These are phyloP conservation scores for Tamandua tetradactyla DNA, from an alignment of 2,797 vertebrate genomes.

Conservation along the genomic window DNA sequence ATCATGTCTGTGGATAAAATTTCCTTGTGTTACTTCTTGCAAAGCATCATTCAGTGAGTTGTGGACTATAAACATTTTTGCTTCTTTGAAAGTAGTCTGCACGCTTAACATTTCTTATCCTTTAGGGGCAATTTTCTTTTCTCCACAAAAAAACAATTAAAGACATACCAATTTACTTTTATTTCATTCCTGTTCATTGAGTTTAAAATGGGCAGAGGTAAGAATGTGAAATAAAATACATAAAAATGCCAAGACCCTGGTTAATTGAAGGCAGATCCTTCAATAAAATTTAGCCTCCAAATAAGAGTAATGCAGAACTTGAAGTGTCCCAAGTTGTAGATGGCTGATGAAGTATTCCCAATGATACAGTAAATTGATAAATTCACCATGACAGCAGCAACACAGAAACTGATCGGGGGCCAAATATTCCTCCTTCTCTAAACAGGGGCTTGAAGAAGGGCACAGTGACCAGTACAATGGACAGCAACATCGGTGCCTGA, in stretches of 20 bases:
- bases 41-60: too few species aligned
- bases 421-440: constrained; percentile 93
- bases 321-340: constrained; percentile 96
- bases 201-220: too few species aligned
- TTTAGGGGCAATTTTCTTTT: too few species aligned
- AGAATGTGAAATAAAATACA: too few species aligned
- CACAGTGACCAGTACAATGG: constrained; percentile 90
- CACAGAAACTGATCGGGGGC: constrained; percentile 92
- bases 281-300: constrained; percentile 94
- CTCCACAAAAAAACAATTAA: too few species aligned
- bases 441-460: constrained; percentile 92
- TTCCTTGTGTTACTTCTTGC: background rate
- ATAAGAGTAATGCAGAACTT: constrained; percentile 95
- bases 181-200: too few species aligned
- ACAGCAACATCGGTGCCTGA: constrained; percentile 94
- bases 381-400: constrained; percentile 97
- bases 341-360: constrained; percentile 96
- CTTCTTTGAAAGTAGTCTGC: too few species aligned
- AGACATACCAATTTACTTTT: too few species aligned
- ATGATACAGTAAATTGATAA: constrained; percentile 99
- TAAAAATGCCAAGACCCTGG: too few species aligned
- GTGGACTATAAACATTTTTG: too few species aligned
- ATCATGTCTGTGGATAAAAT: constrained; percentile 45
- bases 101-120: too few species aligned
- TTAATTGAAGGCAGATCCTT: constrained; percentile 90